Base-by-base conservation (phyloP, 2,888 invertebrate species). In the Brachynemurus nebulosus region DNA sequence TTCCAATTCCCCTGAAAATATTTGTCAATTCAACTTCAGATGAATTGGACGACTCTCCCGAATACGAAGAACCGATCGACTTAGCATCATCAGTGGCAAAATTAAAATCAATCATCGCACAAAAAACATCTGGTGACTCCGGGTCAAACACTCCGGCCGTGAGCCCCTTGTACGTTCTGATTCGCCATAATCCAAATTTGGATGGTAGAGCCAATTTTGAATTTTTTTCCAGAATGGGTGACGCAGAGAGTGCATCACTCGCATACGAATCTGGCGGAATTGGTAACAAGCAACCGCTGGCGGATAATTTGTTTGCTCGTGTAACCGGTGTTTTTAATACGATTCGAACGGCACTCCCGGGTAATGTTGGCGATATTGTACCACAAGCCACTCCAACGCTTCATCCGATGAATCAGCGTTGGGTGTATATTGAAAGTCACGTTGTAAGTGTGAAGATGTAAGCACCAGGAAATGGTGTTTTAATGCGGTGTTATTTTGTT, bases 251-350 rank as follows among this genome's bases (percentile, higher is more conserved):
- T 18, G 36, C n/a, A 36, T 17, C 18, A 18, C 12, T 16, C n/a
- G 36, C 17, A 5, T n/a, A 30, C 5, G n/a, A n/a, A n/a, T 12
- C n/a, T 30, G n/a, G 14, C 14, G 30, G 30, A 12, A 30, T 30
- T 9, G n/a, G n/a, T 2, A 30, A 30, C n/a, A 12, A n/a, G 3
- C n/a, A 12, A 14, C 30, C 30, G n/a, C 52, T 60, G 20, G 20
- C 64, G 40, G 70, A 70, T 55, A 76, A 82, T 63, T 64, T 82
- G 57, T 72, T 85, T 56, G 80, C 80, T 0, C 78, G 80, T 57
- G 81, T 85, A 51, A 84, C 81, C 1, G 85, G 82, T 1, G 80
- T 86, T 49, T 79, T 86, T 58, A 84, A 84, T 61, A 80, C 81
- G 1, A 68, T 86, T 37, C 79, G 76, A 60, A 84, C 82, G 17